Evolutionary conservation across 2,113 vertebrate genomes (phyloP).

Genomic region (Rhabdomys dilectus): DNA sequence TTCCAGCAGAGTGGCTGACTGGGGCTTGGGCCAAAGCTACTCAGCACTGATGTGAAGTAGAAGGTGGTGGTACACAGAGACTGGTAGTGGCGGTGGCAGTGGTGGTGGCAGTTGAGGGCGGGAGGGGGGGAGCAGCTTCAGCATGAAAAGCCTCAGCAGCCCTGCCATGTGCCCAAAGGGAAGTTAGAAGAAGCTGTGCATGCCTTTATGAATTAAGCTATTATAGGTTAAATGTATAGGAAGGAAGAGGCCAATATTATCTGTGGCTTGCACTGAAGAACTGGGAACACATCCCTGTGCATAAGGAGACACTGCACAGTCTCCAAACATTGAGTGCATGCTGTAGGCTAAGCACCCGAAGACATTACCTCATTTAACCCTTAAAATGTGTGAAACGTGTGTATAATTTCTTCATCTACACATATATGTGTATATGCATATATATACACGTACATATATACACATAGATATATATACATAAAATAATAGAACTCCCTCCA

Average conservation of each 20-base stretch:
- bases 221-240: too few species aligned
- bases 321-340: rapidly evolving
- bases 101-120: too few species aligned
- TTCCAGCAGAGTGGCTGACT: too few species aligned
- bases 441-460: not conserved
- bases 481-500: not conserved
- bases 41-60: not conserved
- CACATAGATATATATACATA: not conserved
- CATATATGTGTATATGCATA: not conserved
- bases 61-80: not conserved
- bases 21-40: not conserved
- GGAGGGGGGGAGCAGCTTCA: not conserved
- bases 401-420: not conserved
- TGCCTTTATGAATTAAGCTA: not conserved
- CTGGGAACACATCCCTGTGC: not conserved
- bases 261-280: not conserved
- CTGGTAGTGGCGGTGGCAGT: rapidly evolving
- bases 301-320: too few species aligned
- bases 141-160: too few species aligned
- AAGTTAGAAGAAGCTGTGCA: not conserved
- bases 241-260: too few species aligned
- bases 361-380: not conserved
- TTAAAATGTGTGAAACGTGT: not conserved
- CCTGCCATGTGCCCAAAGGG: not conserved
- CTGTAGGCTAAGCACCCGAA: rapidly evolving